phyloP scores from a whole-genome alignment of 1,140 invertebrate species.

The Cyphomyrmex costatus region DNA sequence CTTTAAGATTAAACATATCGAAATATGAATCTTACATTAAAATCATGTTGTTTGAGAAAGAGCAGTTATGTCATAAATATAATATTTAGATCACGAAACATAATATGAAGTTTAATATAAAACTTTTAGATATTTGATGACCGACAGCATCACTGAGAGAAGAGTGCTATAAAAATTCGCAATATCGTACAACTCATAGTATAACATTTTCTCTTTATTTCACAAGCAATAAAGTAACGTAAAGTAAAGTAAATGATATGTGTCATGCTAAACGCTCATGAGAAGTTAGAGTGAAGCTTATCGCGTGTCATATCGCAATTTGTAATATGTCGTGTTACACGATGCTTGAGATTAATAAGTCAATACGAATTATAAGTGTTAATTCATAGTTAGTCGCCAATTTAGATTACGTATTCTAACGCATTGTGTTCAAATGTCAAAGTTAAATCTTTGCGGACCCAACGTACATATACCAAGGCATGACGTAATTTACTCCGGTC shows the following conservation, averaged over 20 bases:
- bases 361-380: constrained; percentile 49
- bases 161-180: not conserved
- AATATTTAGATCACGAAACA: not conserved
- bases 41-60: not conserved
- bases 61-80: not conserved
- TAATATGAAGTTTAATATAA: not conserved
- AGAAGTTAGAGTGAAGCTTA: constrained; percentile 35
- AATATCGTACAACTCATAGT: no score
- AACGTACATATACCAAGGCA: not conserved
- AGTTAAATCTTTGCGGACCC: constrained; percentile 10
- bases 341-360: constrained; percentile 53
- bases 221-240: not conserved
- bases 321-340: constrained; percentile 38
- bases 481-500: not conserved
- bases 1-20: not conserved
- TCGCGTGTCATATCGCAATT: constrained; percentile 58
- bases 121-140: not conserved
- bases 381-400: constrained; percentile 19
- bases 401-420: constrained; percentile 34
- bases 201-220: constrained; percentile 11
- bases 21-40: not conserved
- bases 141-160: not conserved
- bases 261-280: constrained; percentile 24
- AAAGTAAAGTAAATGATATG: constrained; percentile 22
- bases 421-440: not conserved